Evolutionary conservation across 2,888 invertebrate species (phyloP).

Genomic region (Diaperis boleti): DNA sequence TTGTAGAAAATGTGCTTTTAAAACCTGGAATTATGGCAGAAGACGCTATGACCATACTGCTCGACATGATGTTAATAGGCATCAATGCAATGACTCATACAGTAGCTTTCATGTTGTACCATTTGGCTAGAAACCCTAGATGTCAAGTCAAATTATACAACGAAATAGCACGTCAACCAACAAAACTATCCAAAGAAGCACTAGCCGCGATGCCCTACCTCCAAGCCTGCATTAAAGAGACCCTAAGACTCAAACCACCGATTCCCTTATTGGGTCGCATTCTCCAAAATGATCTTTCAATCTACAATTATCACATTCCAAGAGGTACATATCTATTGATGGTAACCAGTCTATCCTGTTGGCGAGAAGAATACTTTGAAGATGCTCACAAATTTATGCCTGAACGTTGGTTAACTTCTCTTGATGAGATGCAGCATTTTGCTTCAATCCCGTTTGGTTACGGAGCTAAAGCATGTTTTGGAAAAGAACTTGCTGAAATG

Average conservation of each 20-base stretch:
- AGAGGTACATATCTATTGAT: slow-evolving; percentile 74
- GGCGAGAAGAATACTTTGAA: slow-evolving; percentile 75
- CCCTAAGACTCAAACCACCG: slow-evolving; percentile 74
- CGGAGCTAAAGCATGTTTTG: slow-evolving; percentile 74
- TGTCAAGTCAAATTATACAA: slow-evolving; percentile 73
- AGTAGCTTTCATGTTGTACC: slow-evolving; percentile 75
- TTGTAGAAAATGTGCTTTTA: slow-evolving; percentile 71
- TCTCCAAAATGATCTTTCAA: slow-evolving; percentile 70
- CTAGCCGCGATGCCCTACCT: slow-evolving; percentile 68
- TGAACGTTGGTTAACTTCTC: slow-evolving; percentile 72
- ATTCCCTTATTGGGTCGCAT: slow-evolving; percentile 74
- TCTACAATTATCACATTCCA: slow-evolving; percentile 72
- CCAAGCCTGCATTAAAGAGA: slow-evolving; percentile 75
- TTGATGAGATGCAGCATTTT: slow-evolving; percentile 66
- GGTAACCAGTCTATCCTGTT: slow-evolving; percentile 73
- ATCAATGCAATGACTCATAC: slow-evolving; percentile 75
- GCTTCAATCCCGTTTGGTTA: slow-evolving; percentile 76
- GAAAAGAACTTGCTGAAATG: slow-evolving; percentile 72
- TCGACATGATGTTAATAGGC: slow-evolving; percentile 77
- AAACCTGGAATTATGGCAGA: slow-evolving; percentile 71
- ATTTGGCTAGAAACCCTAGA: slow-evolving; percentile 75
- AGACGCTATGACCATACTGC: slow-evolving; percentile 73
- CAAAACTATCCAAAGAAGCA: slow-evolving; percentile 46
- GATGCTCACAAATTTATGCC: slow-evolving; percentile 73
- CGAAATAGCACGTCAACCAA: slow-evolving; percentile 68